These are phyloP conservation scores for Stylophora pistillata DNA, from an alignment of 64 coral and sea anemone species.

Conservation along the genomic window DNA sequence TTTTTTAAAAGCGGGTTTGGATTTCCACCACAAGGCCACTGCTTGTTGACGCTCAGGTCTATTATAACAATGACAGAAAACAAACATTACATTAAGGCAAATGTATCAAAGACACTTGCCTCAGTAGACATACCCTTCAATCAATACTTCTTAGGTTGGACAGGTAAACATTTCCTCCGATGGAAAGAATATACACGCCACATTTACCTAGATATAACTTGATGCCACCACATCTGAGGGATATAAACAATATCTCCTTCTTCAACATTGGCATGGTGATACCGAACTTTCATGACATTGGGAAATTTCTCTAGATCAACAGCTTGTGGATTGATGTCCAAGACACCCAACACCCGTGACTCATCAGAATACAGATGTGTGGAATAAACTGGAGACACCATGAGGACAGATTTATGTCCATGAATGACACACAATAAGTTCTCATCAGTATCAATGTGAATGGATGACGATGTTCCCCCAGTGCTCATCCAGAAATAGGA, in stretches of 20 bases:
- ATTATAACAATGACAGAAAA: too few species aligned
- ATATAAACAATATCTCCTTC: slow-evolving; percentile 94
- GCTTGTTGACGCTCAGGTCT: slow-evolving; percentile 88
- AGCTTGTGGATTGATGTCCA: slow-evolving; percentile 79
- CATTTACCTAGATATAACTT: slow-evolving; percentile 79
- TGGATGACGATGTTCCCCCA: slow-evolving; percentile 86
- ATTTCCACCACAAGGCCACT: slow-evolving; percentile 98
- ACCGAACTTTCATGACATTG: slow-evolving; percentile 82
- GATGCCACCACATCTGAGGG: slow-evolving; percentile 99
- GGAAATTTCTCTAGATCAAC: slow-evolving; percentile 94
- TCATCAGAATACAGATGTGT: slow-evolving; percentile 79
- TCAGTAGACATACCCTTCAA: too few species aligned
- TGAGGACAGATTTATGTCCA: slow-evolving; percentile 81
- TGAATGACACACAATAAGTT: slow-evolving; percentile 91
- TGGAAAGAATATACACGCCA: background rate
- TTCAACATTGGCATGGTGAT: slow-evolving; percentile 74
- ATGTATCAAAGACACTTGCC: too few species aligned
- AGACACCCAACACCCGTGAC: slow-evolving; percentile 69
- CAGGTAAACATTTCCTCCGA: too few species aligned
- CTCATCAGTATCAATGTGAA: slow-evolving; percentile 96
- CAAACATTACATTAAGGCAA: too few species aligned
- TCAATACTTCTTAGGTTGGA: too few species aligned
- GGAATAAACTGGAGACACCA: slow-evolving; percentile 95
- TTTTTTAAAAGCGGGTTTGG: slow-evolving; percentile 80
- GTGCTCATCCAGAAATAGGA: slow-evolving; percentile 98